Percentiles rank a stretch among this genome's conserved stretches.
Conservation (phyloP, 1,140 invertebrate genomes). For the Neoseiulus cucumeris region DNA sequence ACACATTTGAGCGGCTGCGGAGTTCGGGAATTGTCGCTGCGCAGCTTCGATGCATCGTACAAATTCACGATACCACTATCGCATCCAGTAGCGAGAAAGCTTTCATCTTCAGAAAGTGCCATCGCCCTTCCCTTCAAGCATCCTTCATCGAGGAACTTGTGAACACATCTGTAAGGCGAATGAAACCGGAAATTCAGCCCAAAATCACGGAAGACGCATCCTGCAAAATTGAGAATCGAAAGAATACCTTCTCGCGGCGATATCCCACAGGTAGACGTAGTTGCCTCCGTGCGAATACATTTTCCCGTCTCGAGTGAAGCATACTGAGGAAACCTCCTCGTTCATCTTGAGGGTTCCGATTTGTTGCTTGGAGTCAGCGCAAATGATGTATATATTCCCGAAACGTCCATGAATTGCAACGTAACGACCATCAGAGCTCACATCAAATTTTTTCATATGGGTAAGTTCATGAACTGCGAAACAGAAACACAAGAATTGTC, state of each 20-base stretch:
- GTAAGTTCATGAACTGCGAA: not conserved
- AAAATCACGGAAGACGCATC: no score
- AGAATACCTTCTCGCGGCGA: not conserved
- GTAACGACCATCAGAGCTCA: not conserved
- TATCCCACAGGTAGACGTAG: constrained; percentile 1
- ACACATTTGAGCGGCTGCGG: not conserved
- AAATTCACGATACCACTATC: not conserved
- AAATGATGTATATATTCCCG: constrained; percentile 1
- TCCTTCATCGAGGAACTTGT: not conserved
- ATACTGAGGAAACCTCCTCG: not conserved
- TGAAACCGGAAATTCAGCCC: not conserved
- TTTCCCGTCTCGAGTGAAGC: not conserved
- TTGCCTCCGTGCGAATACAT: not conserved
- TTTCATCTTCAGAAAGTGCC: not conserved
- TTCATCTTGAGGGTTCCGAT: not conserved
- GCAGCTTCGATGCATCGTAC: not conserved
- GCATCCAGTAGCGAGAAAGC: not conserved
- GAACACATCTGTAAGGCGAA: not conserved
- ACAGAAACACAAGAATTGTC: not conserved
- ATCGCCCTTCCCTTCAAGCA: not conserved
- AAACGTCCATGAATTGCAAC: not conserved
- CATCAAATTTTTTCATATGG: constrained; percentile 1
- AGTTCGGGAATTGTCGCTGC: not conserved
- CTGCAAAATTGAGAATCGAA: no score
- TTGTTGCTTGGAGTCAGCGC: not conserved